These are phyloP conservation scores for Chaetophractus vellerosus DNA, from an alignment of 2,797 vertebrate species.

Conservation along the genomic window DNA sequence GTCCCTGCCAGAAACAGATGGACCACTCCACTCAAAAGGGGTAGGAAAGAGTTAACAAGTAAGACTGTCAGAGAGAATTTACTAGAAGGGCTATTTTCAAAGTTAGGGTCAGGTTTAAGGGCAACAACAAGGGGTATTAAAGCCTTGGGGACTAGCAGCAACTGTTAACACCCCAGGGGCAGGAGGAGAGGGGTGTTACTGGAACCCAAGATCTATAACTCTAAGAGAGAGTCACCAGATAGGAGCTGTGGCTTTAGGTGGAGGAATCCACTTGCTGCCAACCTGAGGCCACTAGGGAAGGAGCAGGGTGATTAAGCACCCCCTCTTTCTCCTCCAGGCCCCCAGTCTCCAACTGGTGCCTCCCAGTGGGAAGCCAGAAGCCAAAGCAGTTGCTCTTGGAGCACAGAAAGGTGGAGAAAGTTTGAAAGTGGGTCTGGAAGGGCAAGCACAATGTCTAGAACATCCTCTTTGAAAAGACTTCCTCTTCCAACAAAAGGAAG, in stretches of 20 bases:
- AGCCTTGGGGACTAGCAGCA: background rate
- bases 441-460: background rate
- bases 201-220: background rate
- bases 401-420: background rate
- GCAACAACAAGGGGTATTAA: background rate
- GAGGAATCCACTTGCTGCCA: background rate
- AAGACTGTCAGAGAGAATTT: background rate
- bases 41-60: background rate
- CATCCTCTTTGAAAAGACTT: background rate
- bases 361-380: background rate
- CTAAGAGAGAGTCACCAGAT: background rate
- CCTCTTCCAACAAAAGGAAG: background rate
- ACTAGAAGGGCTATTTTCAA: background rate
- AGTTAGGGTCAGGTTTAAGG: background rate
- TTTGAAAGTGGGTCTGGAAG: background rate
- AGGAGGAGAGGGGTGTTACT: background rate
- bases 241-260: background rate
- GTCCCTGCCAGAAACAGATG: background rate
- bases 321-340: background rate
- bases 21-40: background rate
- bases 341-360: background rate
- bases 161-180: background rate
- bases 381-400: background rate
- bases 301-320: background rate
- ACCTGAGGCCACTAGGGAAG: background rate